These are phyloP conservation scores for Musca vetustissima DNA, from an alignment of 1,140 invertebrate genomes.

Conservation along the genomic window DNA sequence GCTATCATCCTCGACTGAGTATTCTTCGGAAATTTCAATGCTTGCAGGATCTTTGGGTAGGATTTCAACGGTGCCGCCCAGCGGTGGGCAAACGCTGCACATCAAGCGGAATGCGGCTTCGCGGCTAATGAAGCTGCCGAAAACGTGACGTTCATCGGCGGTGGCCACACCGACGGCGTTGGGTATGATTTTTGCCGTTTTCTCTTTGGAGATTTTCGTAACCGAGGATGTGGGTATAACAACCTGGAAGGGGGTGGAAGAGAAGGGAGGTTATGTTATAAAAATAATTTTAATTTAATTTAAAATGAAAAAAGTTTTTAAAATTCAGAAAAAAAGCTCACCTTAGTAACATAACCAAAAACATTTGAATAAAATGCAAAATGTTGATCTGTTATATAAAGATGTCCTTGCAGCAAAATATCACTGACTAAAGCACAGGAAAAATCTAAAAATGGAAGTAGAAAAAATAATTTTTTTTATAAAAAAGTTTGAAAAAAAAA, in stretches of 20 bases:
- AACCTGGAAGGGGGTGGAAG: slow-evolving; percentile 59
- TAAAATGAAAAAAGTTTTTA: too few relatives aligned
- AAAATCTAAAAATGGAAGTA: slow-evolving; percentile 69
- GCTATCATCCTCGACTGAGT: slow-evolving; percentile 44
- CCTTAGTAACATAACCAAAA: slow-evolving; percentile 89
- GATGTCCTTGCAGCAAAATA: slow-evolving; percentile 87
- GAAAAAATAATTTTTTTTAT: too few relatives aligned
- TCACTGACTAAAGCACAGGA: slow-evolving; percentile 89
- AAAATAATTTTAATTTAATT: too few relatives aligned
- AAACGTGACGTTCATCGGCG: slow-evolving; percentile 83
- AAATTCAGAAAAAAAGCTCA: slow-evolving; percentile 52
- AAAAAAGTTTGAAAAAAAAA: too few relatives aligned
- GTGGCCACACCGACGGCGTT: slow-evolving; percentile 88
- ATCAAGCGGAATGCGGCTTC: slow-evolving; percentile 85
- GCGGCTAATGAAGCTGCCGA: slow-evolving; percentile 84
- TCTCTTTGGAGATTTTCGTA: slow-evolving; percentile 84
- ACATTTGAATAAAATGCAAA: slow-evolving; percentile 96
- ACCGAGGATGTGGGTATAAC: slow-evolving; percentile 81
- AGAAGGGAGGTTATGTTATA: too few relatives aligned
- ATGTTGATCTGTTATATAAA: slow-evolving; percentile 91
- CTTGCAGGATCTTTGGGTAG: slow-evolving; percentile 38
- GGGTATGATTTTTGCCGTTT: slow-evolving; percentile 85
- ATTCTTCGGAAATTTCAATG: slow-evolving; percentile 41
- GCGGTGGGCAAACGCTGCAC: slow-evolving; percentile 70
- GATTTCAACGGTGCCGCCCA: slow-evolving; percentile 32